Evolutionary conservation across 2,797 vertebrate species (phyloP).

Genomic region (Loriculus beryllinus): DNA sequence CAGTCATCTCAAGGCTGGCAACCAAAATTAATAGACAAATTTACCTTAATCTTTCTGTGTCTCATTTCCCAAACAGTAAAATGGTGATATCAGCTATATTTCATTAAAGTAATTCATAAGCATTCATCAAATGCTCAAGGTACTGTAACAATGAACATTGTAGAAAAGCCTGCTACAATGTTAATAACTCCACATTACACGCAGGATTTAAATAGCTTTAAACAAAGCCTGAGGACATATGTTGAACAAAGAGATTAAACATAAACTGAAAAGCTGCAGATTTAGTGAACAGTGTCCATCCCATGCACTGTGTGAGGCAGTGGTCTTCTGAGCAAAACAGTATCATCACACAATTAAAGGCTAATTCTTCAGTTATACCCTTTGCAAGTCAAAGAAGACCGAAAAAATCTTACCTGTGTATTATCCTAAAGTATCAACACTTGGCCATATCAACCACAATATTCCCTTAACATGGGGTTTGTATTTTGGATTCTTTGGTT

Average conservation of each 20-base stretch:
- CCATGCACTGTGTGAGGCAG: neutral
- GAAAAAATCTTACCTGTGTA: neutral
- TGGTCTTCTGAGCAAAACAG: neutral
- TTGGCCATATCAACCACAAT: neutral
- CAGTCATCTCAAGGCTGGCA: neutral
- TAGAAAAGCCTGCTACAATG: neutral
- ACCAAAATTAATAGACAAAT: neutral
- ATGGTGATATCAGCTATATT: neutral
- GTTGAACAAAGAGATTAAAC: conserved; percentile 12
- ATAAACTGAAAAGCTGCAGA: neutral
- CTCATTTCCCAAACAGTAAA: neutral
- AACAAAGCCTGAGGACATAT: neutral
- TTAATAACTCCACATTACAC: neutral
- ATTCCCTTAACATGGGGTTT: neutral
- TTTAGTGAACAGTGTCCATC: neutral
- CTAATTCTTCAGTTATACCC: neutral
- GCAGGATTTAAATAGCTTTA: conserved; percentile 24
- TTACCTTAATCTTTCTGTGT: neutral
- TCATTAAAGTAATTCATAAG: neutral
- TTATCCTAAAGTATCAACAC: neutral
- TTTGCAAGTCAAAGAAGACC: neutral
- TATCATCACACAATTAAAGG: neutral
- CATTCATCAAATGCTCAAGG: neutral
- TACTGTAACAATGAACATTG: neutral
- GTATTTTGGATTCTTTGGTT: neutral